Evolutionary conservation across 35 echinoderm and acorn worm genomes (phyloP).

Genomic region (Eucidaris tribuloides): DNA sequence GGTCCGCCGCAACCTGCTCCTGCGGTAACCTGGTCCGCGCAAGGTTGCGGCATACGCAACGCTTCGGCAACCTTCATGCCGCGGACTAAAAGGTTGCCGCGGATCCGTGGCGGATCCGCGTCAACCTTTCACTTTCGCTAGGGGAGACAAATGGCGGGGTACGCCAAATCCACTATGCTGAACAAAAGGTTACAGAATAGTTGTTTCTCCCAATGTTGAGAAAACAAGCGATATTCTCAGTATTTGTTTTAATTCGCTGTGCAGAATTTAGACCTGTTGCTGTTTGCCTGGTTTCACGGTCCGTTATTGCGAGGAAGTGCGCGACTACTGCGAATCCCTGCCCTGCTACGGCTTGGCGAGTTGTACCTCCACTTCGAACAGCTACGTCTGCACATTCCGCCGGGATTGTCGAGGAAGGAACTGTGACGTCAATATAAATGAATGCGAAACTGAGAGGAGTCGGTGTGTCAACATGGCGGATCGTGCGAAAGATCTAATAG

Average conservation of each 20-base stretch:
- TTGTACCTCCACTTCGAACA: constrained; percentile 6
- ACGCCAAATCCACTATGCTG: too few relatives aligned
- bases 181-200: too few relatives aligned
- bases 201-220: too few relatives aligned
- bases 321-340: constrained; percentile 33
- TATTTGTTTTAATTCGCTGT: not conserved
- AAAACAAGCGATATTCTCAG: too few relatives aligned
- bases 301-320: constrained; percentile 33
- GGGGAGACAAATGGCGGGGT: too few relatives aligned
- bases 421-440: constrained; percentile 56
- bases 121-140: too few relatives aligned
- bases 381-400: constrained; percentile 10
- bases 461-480: constrained; percentile 42
- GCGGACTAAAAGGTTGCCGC: too few relatives aligned
- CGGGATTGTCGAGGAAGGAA: constrained; percentile 26
- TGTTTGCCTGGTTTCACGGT: constrained; percentile 56
- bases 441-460: constrained; percentile 15
- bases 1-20: too few relatives aligned
- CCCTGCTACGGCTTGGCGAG: constrained; percentile 52
- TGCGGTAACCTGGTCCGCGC: too few relatives aligned
- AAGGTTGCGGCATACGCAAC: too few relatives aligned
- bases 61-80: too few relatives aligned
- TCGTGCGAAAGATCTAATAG: constrained; percentile 47
- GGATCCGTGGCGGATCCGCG: too few relatives aligned
- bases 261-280: constrained; percentile 67